Conservation (phyloP, 2,797 vertebrate genomes). For the Enoplosus armatus region DNA sequence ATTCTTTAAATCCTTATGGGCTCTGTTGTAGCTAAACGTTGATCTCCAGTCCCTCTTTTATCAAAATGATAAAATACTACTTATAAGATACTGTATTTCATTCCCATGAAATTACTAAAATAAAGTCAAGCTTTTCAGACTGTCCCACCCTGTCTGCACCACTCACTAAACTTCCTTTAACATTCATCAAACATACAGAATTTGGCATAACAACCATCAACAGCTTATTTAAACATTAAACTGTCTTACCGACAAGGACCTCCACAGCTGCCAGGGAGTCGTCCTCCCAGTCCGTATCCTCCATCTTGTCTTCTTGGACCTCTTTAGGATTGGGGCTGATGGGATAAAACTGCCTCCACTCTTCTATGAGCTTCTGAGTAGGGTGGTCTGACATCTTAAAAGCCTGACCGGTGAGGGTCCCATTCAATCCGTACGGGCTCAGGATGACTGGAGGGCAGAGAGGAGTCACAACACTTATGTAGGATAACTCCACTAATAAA, state of each 20-base stretch:
- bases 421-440: slow-evolving; percentile 97
- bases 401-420: slow-evolving; percentile 98
- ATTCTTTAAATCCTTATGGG: background rate
- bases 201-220: background rate
- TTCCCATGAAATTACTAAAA: background rate
- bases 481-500: background rate
- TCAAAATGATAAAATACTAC: too few relatives aligned
- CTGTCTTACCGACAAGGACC: slow-evolving; percentile 94
- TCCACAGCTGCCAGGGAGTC: slow-evolving; percentile 98
- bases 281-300: slow-evolving; percentile 98
- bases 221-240: background rate
- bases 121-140: background rate
- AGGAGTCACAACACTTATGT: background rate
- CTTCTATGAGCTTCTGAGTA: slow-evolving; percentile 98
- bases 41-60: background rate
- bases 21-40: background rate
- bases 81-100: background rate
- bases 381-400: slow-evolving; percentile 99
- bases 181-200: background rate
- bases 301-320: slow-evolving; percentile 93
- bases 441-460: slow-evolving; percentile 90
- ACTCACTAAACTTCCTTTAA: background rate
- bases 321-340: slow-evolving; percentile 94
- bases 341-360: slow-evolving; percentile 99
- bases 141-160: background rate